A percentile compares a stretch with the other conserved stretches of the same genome.
phyloP scores from a whole-genome alignment of 2,888 invertebrate genomes.

The Sipunculus nudus region DNA sequence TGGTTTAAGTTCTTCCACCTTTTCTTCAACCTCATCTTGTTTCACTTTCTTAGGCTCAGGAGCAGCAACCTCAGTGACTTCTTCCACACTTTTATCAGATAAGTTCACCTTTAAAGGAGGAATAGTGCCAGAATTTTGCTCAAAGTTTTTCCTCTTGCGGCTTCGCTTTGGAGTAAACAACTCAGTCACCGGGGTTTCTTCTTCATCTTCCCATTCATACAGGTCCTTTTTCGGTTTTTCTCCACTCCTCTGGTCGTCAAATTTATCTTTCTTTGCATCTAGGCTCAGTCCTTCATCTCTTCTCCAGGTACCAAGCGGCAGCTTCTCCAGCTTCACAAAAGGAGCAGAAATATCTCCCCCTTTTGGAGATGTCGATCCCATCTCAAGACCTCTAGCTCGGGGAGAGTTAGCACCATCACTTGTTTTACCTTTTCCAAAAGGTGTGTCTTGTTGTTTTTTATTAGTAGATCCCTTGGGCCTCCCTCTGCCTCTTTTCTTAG shows the following conservation, averaged over 20 bases:
- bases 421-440: no score
- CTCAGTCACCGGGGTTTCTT: slow-evolving; percentile 22
- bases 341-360: slow-evolving; percentile 24
- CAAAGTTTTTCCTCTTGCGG: neutral
- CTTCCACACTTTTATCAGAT: no score
- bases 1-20: slow-evolving; percentile 31
- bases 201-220: slow-evolving; percentile 36
- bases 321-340: slow-evolving; percentile 49
- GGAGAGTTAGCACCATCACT: slow-evolving; percentile 12
- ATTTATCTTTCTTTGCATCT: slow-evolving; percentile 3
- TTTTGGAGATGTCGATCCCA: slow-evolving; percentile 19
- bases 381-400: slow-evolving; percentile 9
- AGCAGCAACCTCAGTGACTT: no score
- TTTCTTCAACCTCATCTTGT: slow-evolving; percentile 37
- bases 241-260: neutral
- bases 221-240: slow-evolving; percentile 24
- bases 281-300: slow-evolving; percentile 6
- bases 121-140: no score
- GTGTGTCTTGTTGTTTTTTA: no score
- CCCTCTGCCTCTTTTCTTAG: no score
- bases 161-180: neutral
- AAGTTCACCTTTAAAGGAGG: no score
- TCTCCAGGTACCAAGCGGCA: slow-evolving; percentile 17
- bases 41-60: slow-evolving; percentile 40
- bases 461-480: no score